Percentiles rank a stretch among this genome's conserved stretches.
Conservation (phyloP, 2,888 invertebrate genomes). For the Drosophila gaucha region DNA sequence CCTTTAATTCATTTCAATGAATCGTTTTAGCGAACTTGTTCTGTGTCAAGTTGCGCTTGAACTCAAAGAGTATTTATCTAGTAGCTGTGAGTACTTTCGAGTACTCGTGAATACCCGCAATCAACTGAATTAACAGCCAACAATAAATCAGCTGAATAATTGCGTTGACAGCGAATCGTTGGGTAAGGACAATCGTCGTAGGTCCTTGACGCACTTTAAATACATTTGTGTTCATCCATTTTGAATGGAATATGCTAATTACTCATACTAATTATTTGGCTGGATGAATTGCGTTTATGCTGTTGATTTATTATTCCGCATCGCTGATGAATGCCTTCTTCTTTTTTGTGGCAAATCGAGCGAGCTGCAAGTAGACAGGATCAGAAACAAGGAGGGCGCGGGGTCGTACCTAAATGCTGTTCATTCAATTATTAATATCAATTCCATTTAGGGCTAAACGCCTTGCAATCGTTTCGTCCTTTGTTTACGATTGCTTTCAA, state of each 20-base stretch:
- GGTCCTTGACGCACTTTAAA: slow-evolving; percentile 2
- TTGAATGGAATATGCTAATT: slow-evolving; percentile 40
- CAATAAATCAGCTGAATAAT: slow-evolving; percentile 7
- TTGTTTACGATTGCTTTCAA: slow-evolving; percentile 58
- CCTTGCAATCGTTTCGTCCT: slow-evolving; percentile 43
- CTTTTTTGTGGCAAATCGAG: slow-evolving; percentile 32
- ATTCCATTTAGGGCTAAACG: slow-evolving; percentile 63
- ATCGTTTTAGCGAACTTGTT: no score
- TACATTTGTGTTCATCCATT: slow-evolving; percentile 13
- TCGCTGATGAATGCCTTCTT: slow-evolving; percentile 20
- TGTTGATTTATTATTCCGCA: slow-evolving; percentile 55
- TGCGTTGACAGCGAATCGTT: neutral
- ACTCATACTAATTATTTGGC: slow-evolving; percentile 39
- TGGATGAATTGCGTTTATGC: slow-evolving; percentile 16
- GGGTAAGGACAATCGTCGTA: neutral
- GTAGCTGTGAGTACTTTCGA: no score
- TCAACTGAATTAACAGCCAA: neutral
- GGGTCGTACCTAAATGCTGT: slow-evolving; percentile 36
- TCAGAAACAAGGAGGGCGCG: neutral
- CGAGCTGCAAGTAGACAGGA: slow-evolving; percentile 11
- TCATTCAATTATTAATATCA: slow-evolving; percentile 73
- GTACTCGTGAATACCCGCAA: neutral
- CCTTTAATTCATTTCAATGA: no score
- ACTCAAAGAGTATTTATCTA: no score
- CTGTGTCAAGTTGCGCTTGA: no score